Percentiles rank a stretch among this genome's conserved stretches.
phyloP scores from a whole-genome alignment of 2,797 vertebrate genomes.

The Poecilia picta region DNA sequence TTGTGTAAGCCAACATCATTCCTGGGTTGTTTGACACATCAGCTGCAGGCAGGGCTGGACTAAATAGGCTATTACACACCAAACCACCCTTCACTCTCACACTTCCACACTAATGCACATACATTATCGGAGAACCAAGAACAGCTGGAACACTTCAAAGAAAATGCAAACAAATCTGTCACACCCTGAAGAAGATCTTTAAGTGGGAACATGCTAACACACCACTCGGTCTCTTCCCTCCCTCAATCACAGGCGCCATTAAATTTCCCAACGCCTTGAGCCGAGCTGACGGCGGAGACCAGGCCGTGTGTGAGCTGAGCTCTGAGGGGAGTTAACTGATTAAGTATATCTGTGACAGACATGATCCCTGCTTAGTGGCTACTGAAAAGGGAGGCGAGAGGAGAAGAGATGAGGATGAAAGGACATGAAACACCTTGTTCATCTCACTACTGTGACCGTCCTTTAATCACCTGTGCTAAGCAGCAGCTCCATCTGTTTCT shows the following conservation, averaged over 20 bases:
- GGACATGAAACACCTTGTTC: slow-evolving; percentile 57
- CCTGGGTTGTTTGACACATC: slow-evolving; percentile 68
- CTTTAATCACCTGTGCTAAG: slow-evolving; percentile 19
- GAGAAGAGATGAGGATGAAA: slow-evolving; percentile 36
- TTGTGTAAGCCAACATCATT: slow-evolving; percentile 48
- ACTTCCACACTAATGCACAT: slow-evolving; percentile 7
- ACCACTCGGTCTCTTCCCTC: slow-evolving; percentile 28
- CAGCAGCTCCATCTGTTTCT: slow-evolving; percentile 37
- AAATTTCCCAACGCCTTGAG: slow-evolving; percentile 70
- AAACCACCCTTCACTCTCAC: slow-evolving; percentile 47
- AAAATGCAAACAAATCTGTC: slow-evolving; percentile 28
- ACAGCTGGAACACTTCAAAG: slow-evolving; percentile 17
- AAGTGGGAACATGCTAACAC: slow-evolving; percentile 44
- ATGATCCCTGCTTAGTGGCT: slow-evolving; percentile 69
- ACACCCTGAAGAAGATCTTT: slow-evolving; percentile 22
- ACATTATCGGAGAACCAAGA: slow-evolving; percentile 12
- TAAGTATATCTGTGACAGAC: slow-evolving; percentile 76
- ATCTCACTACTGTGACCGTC: slow-evolving; percentile 28
- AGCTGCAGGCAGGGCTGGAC: slow-evolving; percentile 69
- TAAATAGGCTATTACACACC: slow-evolving; percentile 79
- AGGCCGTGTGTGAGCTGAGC: slow-evolving; percentile 65
- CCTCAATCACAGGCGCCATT: slow-evolving; percentile 66
- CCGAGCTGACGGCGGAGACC: slow-evolving; percentile 61
- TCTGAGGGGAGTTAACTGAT: slow-evolving; percentile 73
- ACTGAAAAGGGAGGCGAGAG: slow-evolving; percentile 37